Conservation (phyloP, 2,797 vertebrate species). For the Buphagus erythrorhynchus region DNA sequence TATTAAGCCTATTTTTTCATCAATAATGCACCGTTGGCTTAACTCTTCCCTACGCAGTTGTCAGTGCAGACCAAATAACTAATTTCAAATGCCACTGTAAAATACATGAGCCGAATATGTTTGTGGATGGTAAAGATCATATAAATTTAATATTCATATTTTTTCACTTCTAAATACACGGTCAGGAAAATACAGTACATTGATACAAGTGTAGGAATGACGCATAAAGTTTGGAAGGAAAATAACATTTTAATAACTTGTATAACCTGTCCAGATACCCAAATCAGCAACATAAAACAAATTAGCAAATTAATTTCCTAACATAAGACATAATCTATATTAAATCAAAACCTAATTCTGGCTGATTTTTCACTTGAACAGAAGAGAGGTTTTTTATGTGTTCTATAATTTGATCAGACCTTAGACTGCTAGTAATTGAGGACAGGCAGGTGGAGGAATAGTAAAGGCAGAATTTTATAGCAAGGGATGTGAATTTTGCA, state of each 20-base stretch:
- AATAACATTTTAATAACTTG: background rate
- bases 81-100: conserved; percentile 6
- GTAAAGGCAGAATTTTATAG: background rate
- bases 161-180: background rate
- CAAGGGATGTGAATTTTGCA: background rate
- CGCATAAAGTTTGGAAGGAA: background rate
- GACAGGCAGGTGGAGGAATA: background rate
- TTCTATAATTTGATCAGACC: background rate
- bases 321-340: background rate
- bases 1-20: background rate
- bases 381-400: background rate
- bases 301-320: background rate
- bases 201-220: background rate
- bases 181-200: background rate
- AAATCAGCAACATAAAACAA: background rate
- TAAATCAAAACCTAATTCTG: background rate
- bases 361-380: background rate
- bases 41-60: background rate
- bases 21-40: background rate
- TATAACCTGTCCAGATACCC: background rate
- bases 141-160: background rate
- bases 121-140: background rate
- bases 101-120: background rate
- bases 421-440: background rate
- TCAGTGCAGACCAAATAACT: background rate